These are phyloP conservation scores for Lepilemur septentrionalis DNA, from an alignment of 2,797 vertebrate species.

Conservation along the genomic window DNA sequence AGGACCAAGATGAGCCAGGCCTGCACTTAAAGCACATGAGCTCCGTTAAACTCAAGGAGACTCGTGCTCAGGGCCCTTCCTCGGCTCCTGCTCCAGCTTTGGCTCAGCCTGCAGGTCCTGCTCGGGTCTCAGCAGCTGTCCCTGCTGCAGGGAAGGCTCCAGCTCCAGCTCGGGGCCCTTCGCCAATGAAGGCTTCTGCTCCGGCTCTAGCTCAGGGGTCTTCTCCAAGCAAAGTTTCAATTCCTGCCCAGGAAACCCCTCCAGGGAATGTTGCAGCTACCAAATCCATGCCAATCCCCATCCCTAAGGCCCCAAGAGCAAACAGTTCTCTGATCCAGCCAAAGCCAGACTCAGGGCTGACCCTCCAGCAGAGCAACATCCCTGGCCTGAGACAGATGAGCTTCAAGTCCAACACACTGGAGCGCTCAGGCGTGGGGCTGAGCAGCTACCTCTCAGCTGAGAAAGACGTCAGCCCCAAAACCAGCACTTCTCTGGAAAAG, in stretches of 20 bases:
- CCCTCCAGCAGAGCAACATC: not conserved
- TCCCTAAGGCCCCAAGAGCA: not conserved
- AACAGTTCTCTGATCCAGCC: not conserved
- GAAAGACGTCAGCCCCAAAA: constrained; percentile 68
- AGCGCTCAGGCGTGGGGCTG: constrained; percentile 84
- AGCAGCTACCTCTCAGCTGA: constrained; percentile 76
- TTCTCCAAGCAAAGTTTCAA: not conserved
- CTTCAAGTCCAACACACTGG: constrained; percentile 86
- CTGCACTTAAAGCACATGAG: not conserved
- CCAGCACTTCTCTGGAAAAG: constrained; percentile 81
- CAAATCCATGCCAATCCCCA: constrained; percentile 38
- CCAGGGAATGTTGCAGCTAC: not conserved
- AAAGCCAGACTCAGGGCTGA: constrained; percentile 34
- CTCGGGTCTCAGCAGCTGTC: not conserved
- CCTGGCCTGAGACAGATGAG: constrained; percentile 68
- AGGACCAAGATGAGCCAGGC: constrained; percentile 76
- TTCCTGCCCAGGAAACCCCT: not conserved
- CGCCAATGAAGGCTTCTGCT: not conserved
- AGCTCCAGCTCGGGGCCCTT: not conserved
- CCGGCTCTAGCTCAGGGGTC: not conserved
- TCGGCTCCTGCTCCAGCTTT: not conserved
- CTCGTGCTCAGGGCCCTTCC: not conserved
- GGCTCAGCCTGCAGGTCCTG: not conserved
- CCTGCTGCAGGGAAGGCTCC: not conserved
- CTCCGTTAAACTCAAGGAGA: constrained; percentile 46